These are phyloP conservation scores for human DNA, from an alignment of 2,113 vertebrate genomes.

Conservation along the genomic window GRCh38 chr11:31869501-31870000, in stretches of 20 bases:
- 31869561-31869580: neutral
- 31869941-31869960: neutral
- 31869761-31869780: neutral
- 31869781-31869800: neutral
- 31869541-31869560: neutral
- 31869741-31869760: neutral
- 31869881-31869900: neutral
- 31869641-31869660: neutral
- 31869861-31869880: neutral
- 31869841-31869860: neutral
- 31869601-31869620: neutral
- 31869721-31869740: neutral
- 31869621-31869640: neutral
- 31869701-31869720: neutral
- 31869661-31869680: neutral
- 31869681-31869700: neutral
- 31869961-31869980: neutral
- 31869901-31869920: neutral
- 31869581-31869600: neutral
- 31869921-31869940: neutral
- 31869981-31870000: neutral
- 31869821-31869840: neutral
- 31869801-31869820: neutral
- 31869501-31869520: neutral
- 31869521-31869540: neutral